These are phyloP conservation scores for Zeus faber DNA, from an alignment of 2,113 vertebrate genomes.

Conservation along the genomic window DNA sequence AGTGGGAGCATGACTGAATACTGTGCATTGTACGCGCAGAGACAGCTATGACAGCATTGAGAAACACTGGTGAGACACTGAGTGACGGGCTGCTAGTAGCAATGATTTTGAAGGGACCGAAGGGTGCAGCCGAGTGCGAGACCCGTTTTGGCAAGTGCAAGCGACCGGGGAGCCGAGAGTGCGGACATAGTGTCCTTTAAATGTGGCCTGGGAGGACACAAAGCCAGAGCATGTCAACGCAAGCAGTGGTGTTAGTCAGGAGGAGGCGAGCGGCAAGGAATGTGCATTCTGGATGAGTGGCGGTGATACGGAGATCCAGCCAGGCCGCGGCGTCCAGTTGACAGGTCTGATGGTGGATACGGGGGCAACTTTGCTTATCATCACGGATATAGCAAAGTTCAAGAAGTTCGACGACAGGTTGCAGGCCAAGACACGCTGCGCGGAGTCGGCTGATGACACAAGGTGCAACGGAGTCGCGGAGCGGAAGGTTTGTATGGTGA, in stretches of 20 bases:
- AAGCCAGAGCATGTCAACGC: not conserved
- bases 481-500: not conserved
- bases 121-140: not conserved
- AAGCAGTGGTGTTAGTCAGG: constrained; percentile 17
- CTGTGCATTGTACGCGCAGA: constrained; percentile 22
- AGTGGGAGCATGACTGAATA: constrained; percentile 24
- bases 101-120: constrained; percentile 21
- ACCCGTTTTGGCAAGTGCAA: not conserved
- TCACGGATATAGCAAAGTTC: constrained; percentile 3
- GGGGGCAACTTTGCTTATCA: too few relatives aligned
- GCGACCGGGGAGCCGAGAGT: not conserved
- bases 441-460: too few relatives aligned
- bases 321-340: not conserved
- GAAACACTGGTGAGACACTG: too few relatives aligned
- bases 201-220: not conserved
- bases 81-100: constrained; percentile 1
- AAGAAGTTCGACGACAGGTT: too few relatives aligned
- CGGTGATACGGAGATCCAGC: not conserved
- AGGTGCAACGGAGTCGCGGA: not conserved
- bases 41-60: constrained; percentile 5
- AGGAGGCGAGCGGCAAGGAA: not conserved
- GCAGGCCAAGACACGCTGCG: too few relatives aligned
- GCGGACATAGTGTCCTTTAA: not conserved
- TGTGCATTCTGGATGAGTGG: not conserved
- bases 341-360: constrained; percentile 4